Evolutionary conservation across 92 coral and sea anemone genomes (phyloP), one percentile per base, ranked within the genome.

Genomic region (Epizoanthus stellaris): DNA sequence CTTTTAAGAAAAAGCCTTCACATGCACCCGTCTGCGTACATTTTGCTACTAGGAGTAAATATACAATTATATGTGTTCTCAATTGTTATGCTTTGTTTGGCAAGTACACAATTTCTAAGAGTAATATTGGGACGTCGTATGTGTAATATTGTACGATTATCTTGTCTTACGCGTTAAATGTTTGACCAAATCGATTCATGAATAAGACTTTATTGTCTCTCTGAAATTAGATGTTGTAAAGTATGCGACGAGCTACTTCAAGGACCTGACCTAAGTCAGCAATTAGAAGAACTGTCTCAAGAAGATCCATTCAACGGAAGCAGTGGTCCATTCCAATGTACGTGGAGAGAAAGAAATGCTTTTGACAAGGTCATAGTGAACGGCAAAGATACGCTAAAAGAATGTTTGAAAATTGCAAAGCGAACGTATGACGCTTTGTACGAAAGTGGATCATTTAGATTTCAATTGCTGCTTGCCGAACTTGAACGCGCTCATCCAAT

Each of bases 401-500:
- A 67, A 34, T 34, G 19, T 34, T 34, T 67, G 72, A 67, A 8
- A n/a, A 39, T 17, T 17, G 23, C 72, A 34, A 67, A 67, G 47
- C 72, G 72, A 67, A 5, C 47, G 16, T 67, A 67, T 42, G 8
- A 30, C 39, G 72, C 47, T 13, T 42, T 67, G n/a, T 4, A 67
- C 39, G 45, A 4, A 4, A 67, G 13, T 17, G 72, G 72, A 30
- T 11, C 47, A 13, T 39, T 16, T 10, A 11, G 8, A 39, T 67
- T 67, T 67, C 72, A 4, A 4, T 34, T 7, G 43, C 72, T 67
- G 72, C 36, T 67, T 67, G 23, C 15, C 8, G 43, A 67, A 34
- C 72, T 67, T 67, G 45, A 67, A 67, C 15, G 72, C 23, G n/a
- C 72, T 30, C 45, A 34, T 34, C 72, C 72, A 67, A 67, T 67